Base-by-base conservation (phyloP, 2,113 vertebrate species). In the Corythornis cristatus region DNA sequence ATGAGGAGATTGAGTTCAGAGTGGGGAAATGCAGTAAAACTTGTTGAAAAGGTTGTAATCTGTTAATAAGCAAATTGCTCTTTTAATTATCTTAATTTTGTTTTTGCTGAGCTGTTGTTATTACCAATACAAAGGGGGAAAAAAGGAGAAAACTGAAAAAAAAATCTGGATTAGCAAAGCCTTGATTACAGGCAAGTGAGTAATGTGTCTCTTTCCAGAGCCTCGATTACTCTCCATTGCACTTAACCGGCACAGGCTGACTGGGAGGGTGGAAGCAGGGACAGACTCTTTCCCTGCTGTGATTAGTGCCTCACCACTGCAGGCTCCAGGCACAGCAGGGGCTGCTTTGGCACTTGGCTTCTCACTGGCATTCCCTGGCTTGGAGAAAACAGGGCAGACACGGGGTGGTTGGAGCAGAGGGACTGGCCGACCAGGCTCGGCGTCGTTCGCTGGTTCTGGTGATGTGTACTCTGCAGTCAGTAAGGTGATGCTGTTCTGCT, bases 31-130 rank as follows among this genome's bases (percentile, higher is more conserved):
- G 18, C 62, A 7, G 71, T 40, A 57, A 88, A 57, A 46, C 62
- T 65, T 28, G 28, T 21, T 42, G 80, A 64, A 92, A 95, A 71
- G 37, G 68, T 71, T 83, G 73, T 77, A 83, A 74, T 86, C 72
- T 81, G 61, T 90, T 90, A 92, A 93, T 88, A 71, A 92, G 86
- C 9, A 83, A 94, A 81, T 77, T 81, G 68, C 80, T 92, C 73
- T n/a, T 60, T 93, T 94, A 92, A 77, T 94, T 93, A 54, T 15
- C 5, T 65, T 86, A 83, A 90, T 81, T 61, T 61, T 51, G 76
- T 37, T 66, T 86, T 88, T 6, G 1, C 88, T 62, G 54, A 88
- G 76, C 72, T 83, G 13, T 40, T 45, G 18, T 68, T 61, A 70
- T 45, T 90, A 88, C 56, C 51, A 62, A 66, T 50, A 76, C 9